These are phyloP conservation scores for Apoderus coryli DNA, from an alignment of 2,888 invertebrate species.

Conservation along the genomic window DNA sequence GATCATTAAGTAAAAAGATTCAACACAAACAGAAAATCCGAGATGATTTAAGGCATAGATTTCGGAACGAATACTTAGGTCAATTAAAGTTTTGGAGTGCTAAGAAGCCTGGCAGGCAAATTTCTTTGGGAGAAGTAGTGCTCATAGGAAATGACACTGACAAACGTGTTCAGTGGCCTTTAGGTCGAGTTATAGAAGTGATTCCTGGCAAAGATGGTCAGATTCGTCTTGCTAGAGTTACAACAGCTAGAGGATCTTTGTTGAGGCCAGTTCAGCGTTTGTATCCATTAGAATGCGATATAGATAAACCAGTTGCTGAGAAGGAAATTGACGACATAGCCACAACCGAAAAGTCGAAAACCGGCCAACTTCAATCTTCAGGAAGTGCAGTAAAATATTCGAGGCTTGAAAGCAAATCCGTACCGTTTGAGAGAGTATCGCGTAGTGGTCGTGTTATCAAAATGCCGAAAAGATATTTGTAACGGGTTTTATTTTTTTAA, in stretches of 20 bases:
- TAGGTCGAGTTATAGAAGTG: conserved; percentile 13
- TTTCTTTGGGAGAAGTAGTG: conserved; percentile 14
- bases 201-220: conserved; percentile 14
- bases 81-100: no score
- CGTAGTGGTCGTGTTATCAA: no score
- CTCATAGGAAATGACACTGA: conserved; percentile 13
- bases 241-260: conserved; percentile 9
- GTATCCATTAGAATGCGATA: conserved; percentile 13
- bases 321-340: no score
- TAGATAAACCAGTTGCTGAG: no score
- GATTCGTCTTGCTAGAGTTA: conserved; percentile 12
- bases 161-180: conserved; percentile 16
- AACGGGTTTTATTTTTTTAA: no score
- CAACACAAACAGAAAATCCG: conserved; percentile 15
- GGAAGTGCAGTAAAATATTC: no score
- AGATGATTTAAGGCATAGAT: conserved; percentile 17
- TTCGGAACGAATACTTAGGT: no score
- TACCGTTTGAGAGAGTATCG: no score
- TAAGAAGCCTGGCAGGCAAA: conserved; percentile 4
- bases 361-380: no score
- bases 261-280: conserved; percentile 13
- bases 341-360: no score
- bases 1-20: conserved; percentile 12
- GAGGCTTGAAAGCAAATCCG: no score
- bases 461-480: no score